phyloP scores from a whole-genome alignment of 1,140 invertebrate species.

The Papilio polyxenes region DNA sequence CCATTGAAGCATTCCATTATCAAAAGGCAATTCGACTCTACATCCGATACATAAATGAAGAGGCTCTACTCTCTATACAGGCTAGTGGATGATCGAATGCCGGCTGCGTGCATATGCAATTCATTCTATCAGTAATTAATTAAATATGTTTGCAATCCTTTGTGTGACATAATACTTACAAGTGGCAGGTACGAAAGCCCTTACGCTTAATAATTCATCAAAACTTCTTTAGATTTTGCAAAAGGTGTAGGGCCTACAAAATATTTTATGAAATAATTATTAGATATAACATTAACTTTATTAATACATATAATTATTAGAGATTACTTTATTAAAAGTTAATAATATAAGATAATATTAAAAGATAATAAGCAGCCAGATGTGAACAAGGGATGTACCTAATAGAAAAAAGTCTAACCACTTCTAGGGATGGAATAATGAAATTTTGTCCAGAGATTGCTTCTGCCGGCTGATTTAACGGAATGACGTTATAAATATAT shows the following conservation, averaged over 20 bases:
- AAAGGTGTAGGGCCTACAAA: no score
- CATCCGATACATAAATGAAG: constrained; percentile 3
- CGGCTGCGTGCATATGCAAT: neutral
- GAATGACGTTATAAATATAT: neutral
- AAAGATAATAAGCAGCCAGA: neutral
- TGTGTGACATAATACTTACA: neutral
- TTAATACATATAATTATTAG: no score
- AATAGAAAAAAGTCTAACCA: neutral
- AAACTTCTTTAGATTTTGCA: no score
- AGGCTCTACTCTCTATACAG: neutral
- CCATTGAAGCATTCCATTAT: neutral
- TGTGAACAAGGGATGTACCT: neutral
- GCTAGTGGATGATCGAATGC: neutral
- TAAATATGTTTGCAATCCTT: neutral
- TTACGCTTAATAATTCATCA: no score
- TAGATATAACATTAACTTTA: no score
- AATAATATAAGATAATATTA: no score
- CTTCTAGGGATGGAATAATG: neutral
- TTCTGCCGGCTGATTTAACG: constrained; percentile 23
- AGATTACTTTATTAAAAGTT: no score
- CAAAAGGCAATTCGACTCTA: neutral
- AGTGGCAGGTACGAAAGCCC: no score
- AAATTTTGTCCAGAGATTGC: constrained; percentile 18
- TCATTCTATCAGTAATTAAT: neutral
- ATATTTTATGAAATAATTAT: no score